Base-by-base conservation (phyloP, 2,888 invertebrate species). In the Synanthedon formicaeformis region DNA sequence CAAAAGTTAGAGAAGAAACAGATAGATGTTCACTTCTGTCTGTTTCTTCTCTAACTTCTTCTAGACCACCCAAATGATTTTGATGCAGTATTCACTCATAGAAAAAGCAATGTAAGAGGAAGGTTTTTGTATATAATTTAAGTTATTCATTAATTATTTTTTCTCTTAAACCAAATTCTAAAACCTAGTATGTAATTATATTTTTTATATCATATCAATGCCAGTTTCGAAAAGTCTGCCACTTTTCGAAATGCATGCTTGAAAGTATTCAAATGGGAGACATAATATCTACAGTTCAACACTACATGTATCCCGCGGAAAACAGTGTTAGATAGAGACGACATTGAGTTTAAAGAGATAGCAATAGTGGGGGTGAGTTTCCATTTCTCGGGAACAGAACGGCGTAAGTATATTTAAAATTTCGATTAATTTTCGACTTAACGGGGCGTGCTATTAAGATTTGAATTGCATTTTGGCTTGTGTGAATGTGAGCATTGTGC, bases 301-400 rank as follows among this genome's bases (percentile, higher is more conserved):
- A 18, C 49, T 49, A 18, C 16, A 16, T 66, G 66, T 66, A 70
- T 73, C 73, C 69, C 73, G 66, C 69, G 78, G 79, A 83, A 86
- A 86, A 83, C 76, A 71, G 69, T 69, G 80, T 67, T 69, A 69
- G 81, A 87, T 65, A 61, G 85, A 78, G 86, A 87, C 76, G 63
- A 75, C 84, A 84, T 85, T 83, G 81, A 72, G 84, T 75, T 72
- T 66, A 75, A 67, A 73, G 86, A 83, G 86, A 87, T 66, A 69
- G 76, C 71, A 64, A 73, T 65, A 80, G 66, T 71, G 71, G 81
- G 85, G 85, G 84, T 82, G 83, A 85, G 79, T 74, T 63, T 57
- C 53, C 56, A 54, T 58, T 59, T 57, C 55, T 50, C 45, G 4
- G 12, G 5, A 49, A 49, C 49, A 16, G 10, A 58, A 73, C 54